Percentiles rank a stretch among this genome's conserved stretches.
Conservation (phyloP, 1,140 invertebrate species). For the Cherax destructor region DNA sequence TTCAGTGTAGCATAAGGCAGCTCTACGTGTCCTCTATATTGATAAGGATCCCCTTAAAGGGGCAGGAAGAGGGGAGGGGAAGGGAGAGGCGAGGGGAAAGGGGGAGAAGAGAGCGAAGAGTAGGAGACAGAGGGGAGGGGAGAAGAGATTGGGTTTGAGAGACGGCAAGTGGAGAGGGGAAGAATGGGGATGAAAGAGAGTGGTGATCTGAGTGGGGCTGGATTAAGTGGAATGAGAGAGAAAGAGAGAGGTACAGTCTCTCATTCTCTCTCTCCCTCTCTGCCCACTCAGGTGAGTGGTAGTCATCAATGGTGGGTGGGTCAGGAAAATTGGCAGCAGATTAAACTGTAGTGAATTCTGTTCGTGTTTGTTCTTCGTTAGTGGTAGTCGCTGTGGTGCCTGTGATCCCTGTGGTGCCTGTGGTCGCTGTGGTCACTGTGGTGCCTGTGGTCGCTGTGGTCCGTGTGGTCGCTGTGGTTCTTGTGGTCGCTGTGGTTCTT, state of each 20-base stretch:
- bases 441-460: no score
- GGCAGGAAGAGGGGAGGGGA: not conserved
- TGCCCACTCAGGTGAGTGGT: no score
- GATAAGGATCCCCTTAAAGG: conserved; percentile 6
- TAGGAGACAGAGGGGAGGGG: not conserved
- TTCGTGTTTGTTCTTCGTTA: no score
- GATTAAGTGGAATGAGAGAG: not conserved
- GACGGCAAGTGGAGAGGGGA: not conserved
- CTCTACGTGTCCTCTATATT: conserved; percentile 14
- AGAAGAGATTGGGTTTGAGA: not conserved
- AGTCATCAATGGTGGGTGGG: no score
- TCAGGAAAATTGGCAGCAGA: no score
- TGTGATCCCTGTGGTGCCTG: no score
- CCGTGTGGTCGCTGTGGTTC: no score
- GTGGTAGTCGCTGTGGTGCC: no score
- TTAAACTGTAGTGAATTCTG: no score
- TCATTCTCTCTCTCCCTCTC: no score
- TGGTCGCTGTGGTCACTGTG: no score
- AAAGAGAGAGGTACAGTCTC: not conserved
- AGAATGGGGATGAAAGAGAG: not conserved
- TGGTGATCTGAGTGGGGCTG: not conserved
- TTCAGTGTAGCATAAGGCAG: conserved; percentile 24
- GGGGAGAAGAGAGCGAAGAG: not conserved
- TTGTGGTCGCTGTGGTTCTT: no score
- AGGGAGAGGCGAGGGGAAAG: not conserved